Percentiles rank a stretch among this genome's conserved stretches.
These are phyloP conservation scores for Stegana nigrithorax DNA, from an alignment of 2,888 invertebrate species.

Conservation along the genomic window DNA sequence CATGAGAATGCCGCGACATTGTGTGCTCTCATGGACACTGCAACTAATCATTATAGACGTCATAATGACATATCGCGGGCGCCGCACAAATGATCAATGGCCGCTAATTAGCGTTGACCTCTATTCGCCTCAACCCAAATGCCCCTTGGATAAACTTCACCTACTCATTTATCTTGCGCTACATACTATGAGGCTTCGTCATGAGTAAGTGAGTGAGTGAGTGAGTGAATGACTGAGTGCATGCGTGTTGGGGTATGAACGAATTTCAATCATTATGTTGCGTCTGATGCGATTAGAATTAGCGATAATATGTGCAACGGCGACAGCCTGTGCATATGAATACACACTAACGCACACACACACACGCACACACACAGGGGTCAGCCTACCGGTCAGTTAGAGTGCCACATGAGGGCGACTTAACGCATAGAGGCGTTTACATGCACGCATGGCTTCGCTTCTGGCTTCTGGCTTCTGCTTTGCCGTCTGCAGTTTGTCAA, in stretches of 20 bases:
- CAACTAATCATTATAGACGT: background rate
- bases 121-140: constrained; percentile 32
- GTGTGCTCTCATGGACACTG: too few species aligned
- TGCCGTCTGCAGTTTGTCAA: constrained; percentile 59
- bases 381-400: too few species aligned
- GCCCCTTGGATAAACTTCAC: background rate
- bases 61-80: constrained; percentile 32
- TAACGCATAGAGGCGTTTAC: background rate
- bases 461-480: constrained; percentile 20
- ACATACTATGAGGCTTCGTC: background rate
- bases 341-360: too few species aligned
- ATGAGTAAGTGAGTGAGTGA: too few species aligned
- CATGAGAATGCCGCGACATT: background rate
- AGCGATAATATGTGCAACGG: constrained; percentile 51
- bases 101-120: constrained; percentile 55
- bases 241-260: constrained; percentile 38
- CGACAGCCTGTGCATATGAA: background rate
- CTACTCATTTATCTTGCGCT: constrained; percentile 2
- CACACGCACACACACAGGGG: too few species aligned
- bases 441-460: constrained; percentile 2
- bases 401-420: constrained; percentile 2
- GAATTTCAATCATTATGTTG: constrained; percentile 60
- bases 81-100: constrained; percentile 54
- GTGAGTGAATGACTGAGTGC: too few species aligned
- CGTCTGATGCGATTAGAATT: constrained; percentile 49